Base-by-base conservation (phyloP, 1,140 invertebrate genomes). In the Drosophila tsacasi region DNA sequence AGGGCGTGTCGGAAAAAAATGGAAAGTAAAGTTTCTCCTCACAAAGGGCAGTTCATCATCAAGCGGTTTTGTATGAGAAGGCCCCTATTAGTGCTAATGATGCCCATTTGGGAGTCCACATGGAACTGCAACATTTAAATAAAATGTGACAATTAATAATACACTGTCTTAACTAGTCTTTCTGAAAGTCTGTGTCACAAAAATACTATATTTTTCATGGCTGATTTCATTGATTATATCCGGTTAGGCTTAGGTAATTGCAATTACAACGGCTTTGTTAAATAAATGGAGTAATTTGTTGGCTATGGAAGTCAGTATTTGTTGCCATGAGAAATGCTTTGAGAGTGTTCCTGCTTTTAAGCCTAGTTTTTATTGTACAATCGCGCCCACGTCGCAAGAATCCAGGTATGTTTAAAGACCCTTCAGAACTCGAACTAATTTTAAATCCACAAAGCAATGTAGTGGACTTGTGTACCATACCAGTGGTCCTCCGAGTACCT, bases 31-130 rank as follows among this genome's bases (percentile, higher is more conserved):
- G 27, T 35, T 68, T 32, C 47, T 30, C 47, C 3, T 23, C 30
- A 46, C 49, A 54, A 71, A 55, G 46, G 47, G 25, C 63, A 39
- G 64, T 68, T 68, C 49, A 71, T 71, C 40, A 44, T 71, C 65
- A 27, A 23, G 32, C 10, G 23, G 27, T 42, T 49, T 30, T 23
- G 10, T 23, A 21, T 27, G 25, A 35, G 17, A 32, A 30, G 32
- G n/a, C 21, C 68, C 57, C 44, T 25, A 61, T 73, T 73, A 61
- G 37, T 12, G 15, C 12, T 61, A 73, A 73, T 73, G 55, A 39
- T 35, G 27, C n/a, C 50, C 50, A 39, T 46, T 57, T 30, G 17
- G 13, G 9, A 35, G 30, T 17, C n/a, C 37, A 39, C 19, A 69
- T 30, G 64, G 17, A 39, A 50, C 10, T 25, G 19, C 0, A 60